phyloP scores from a whole-genome alignment of 1,140 invertebrate species.

The Penaeus japonicus region DNA sequence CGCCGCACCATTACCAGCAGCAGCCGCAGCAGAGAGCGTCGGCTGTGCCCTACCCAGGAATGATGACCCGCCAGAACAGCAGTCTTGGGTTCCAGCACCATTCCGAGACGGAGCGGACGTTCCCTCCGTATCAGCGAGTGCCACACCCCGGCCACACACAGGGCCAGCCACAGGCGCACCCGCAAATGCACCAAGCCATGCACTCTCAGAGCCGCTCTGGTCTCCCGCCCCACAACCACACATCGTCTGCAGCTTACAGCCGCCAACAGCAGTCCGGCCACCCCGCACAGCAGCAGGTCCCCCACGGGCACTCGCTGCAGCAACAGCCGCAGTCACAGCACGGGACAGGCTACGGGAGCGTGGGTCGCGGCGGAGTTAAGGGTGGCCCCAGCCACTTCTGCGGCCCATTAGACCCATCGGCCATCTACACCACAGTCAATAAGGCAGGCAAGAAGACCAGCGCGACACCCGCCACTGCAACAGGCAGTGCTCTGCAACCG shows the following conservation, averaged over 20 bases:
- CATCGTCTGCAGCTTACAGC: background rate
- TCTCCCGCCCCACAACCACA: background rate
- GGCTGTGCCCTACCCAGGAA: slow-evolving; percentile 28
- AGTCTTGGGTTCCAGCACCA: slow-evolving; percentile 47
- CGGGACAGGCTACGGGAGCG: slow-evolving; percentile 53
- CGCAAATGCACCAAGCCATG: slow-evolving; percentile 1
- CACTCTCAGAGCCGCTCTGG: background rate
- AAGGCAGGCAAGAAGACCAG: slow-evolving; percentile 47
- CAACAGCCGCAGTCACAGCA: slow-evolving; percentile 40
- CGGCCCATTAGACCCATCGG: slow-evolving; percentile 56
- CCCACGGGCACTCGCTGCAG: slow-evolving; percentile 4
- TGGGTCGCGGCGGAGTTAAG: slow-evolving; percentile 42
- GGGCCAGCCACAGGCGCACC: slow-evolving; percentile 18
- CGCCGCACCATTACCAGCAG: slow-evolving; percentile 15
- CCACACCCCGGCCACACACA: slow-evolving; percentile 39
- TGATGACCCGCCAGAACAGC: slow-evolving; percentile 58
- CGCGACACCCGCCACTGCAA: background rate
- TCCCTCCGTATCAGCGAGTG: slow-evolving; percentile 55
- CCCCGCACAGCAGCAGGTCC: slow-evolving; percentile 29
- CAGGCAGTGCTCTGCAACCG: slow-evolving; percentile 64
- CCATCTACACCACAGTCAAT: slow-evolving; percentile 58
- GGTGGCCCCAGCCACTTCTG: slow-evolving; percentile 50
- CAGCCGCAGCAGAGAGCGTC: slow-evolving; percentile 18
- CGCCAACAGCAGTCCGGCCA: slow-evolving; percentile 17
- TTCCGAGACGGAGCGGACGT: slow-evolving; percentile 31